Evolutionary conservation across 2,797 vertebrate species (phyloP).

Genomic region (Amblyraja radiata): DNA sequence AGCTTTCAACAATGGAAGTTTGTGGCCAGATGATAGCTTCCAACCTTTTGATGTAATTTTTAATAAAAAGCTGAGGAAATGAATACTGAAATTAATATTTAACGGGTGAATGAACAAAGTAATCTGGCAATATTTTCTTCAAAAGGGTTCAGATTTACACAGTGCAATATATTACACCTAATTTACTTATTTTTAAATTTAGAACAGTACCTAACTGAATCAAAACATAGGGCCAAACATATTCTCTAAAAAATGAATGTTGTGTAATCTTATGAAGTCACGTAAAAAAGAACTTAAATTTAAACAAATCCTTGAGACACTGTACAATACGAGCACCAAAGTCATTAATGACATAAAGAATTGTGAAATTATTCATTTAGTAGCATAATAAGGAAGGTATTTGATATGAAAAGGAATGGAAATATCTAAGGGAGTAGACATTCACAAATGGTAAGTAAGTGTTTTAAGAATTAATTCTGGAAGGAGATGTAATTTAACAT

Average conservation of each 20-base stretch:
- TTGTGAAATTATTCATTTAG: neutral
- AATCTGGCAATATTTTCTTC: neutral
- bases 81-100: conserved; percentile 31
- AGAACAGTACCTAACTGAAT: neutral
- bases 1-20: conserved; percentile 27
- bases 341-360: neutral
- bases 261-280: neutral
- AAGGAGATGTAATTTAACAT: neutral
- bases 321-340: neutral
- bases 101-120: conserved; percentile 2
- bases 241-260: neutral
- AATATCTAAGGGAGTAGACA: neutral
- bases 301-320: neutral
- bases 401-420: neutral
- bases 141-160: conserved; percentile 1
- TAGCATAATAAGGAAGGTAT: neutral
- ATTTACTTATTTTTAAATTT: neutral
- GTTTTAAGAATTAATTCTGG: neutral
- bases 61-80: conserved; percentile 19
- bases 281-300: neutral
- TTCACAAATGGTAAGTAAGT: neutral
- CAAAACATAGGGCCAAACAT: neutral
- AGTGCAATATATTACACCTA: neutral
- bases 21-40: neutral
- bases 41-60: conserved; percentile 21